phyloP scores from a whole-genome alignment of 1,140 invertebrate genomes.

The Aphaenogaster floridana region DNA sequence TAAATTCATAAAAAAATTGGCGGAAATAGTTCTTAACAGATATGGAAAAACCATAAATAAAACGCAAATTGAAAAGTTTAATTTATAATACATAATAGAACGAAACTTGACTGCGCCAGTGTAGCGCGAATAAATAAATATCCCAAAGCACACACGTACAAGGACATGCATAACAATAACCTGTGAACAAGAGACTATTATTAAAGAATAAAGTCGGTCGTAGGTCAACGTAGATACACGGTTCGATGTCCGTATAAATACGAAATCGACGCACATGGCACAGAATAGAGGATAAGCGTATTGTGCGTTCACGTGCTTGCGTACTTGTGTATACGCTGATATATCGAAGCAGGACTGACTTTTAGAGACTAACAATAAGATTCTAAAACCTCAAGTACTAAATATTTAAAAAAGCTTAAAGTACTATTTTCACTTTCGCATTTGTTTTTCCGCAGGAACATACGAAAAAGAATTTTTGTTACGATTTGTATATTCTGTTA shows the following conservation, averaged over 20 bases:
- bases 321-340: too few relatives aligned
- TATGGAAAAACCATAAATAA: not conserved
- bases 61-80: constrained; percentile 1
- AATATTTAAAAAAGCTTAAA: not conserved
- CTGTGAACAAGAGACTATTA: constrained; percentile 75
- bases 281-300: not conserved
- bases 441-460: not conserved
- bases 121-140: constrained; percentile 12
- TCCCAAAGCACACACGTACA: not conserved
- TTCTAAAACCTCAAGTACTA: not conserved
- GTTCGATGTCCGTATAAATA: constrained; percentile 56
- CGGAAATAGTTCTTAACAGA: too few relatives aligned
- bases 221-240: constrained; percentile 75
- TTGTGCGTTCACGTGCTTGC: too few relatives aligned
- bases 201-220: constrained; percentile 80
- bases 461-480: not conserved
- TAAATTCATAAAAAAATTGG: not conserved
- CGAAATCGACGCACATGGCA: not conserved
- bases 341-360: too few relatives aligned
- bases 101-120: not conserved
- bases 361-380: too few relatives aligned
- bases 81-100: not conserved
- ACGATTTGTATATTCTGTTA: not conserved
- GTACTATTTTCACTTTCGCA: not conserved
- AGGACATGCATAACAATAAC: constrained; percentile 8